Evolutionary conservation across 1,140 invertebrate genomes (phyloP), one percentile per base, ranked within the genome.

Genomic region (Branchinecta lynchi): DNA sequence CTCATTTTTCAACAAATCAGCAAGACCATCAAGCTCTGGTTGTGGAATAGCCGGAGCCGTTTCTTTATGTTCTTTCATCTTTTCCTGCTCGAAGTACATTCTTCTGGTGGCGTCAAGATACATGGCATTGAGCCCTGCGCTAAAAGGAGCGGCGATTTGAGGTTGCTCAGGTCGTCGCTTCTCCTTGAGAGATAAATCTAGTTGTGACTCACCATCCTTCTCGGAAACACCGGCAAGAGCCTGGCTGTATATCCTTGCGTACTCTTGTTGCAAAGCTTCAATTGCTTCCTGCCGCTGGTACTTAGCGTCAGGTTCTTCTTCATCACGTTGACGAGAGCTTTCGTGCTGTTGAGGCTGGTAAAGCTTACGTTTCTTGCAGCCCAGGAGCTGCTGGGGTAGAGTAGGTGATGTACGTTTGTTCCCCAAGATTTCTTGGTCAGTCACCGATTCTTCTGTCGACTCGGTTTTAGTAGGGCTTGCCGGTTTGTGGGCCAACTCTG

Each of bases 261-360:
- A 60, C 51, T 60, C 51, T 60, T 68, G 67, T 17, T 51, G 44
- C n/a, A 66, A 60, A 17, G 46, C 66, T 9, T 70, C 68, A 7
- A 71, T 60, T 5, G 46, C 44, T 44, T 46, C 66, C 12, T 69
- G 44, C 7, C 46, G n/a, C 51, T 69, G 43, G 65, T 72, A 12
- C 12, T 17, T 69, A 43, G 72, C 74, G 9, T 71, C 71, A 8
- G 70, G 70, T 9, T 68, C 66, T n/a, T 72, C 68, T 7, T 71
- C 72, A 44, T 72, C 74, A 32, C 68, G 71, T 65, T 66, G 67
- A 32, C 74, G 72, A 2, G 76, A 67, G 51, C 71, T 68, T 66
- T 92, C 90, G 76, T 95, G 92, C 75, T 96, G 93, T 77, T 95
- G 92, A 0, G 94, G 94, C 74, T 96, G 91, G 77, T 96, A 96